A percentile compares a stretch with the other conserved stretches of the same genome.
Evolutionary conservation across 2,113 vertebrate species (phyloP).

Genomic region (Amazona vittata): DNA sequence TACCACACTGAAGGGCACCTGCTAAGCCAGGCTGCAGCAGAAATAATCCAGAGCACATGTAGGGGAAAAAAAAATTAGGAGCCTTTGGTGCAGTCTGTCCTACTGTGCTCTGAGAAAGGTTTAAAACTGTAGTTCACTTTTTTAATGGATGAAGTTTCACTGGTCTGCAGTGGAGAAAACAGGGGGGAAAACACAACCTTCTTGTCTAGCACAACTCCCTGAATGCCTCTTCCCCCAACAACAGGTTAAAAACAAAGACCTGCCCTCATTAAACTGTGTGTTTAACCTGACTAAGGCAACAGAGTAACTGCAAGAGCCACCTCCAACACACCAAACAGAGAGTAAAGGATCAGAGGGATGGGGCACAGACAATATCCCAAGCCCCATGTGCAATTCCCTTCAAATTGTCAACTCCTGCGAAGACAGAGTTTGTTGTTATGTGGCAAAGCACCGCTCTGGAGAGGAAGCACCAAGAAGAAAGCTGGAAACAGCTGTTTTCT

Average conservation of each 20-base stretch:
- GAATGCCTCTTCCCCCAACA: fast-evolving
- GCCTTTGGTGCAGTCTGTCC: not conserved
- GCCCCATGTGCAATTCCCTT: not conserved
- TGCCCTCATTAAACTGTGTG: not conserved
- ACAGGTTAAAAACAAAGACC: not conserved
- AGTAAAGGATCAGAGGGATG: not conserved
- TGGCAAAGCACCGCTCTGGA: not conserved
- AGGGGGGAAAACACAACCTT: not conserved
- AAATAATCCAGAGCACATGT: not conserved
- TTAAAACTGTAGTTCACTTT: not conserved
- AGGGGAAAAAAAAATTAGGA: not conserved
- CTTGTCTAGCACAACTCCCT: not conserved
- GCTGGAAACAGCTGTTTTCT: not conserved
- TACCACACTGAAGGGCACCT: not conserved
- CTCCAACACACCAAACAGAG: not conserved
- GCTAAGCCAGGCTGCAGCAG: not conserved
- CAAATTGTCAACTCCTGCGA: not conserved
- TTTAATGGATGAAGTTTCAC: not conserved
- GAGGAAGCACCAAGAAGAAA: not conserved
- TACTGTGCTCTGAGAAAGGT: not conserved
- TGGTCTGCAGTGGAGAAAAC: not conserved
- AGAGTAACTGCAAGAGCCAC: not conserved
- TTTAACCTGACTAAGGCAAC: not conserved
- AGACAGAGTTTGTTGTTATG: not conserved
- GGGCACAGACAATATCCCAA: not conserved